Percentiles rank a stretch among this genome's conserved stretches.
phyloP scores from a whole-genome alignment of 1,140 invertebrate species.

The Eumeta japonica region DNA sequence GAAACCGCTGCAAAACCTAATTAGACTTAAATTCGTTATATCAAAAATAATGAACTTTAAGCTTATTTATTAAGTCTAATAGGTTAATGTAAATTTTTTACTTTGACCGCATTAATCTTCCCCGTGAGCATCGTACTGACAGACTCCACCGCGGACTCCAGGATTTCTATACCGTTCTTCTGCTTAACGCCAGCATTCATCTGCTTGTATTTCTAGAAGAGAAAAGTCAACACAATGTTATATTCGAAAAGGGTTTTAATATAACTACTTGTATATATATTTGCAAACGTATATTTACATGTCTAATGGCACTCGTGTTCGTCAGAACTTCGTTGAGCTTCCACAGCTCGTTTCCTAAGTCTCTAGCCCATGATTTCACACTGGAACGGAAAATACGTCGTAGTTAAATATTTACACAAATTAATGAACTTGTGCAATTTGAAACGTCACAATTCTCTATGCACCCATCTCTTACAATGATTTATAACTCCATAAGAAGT shows the following conservation, averaged over 20 bases:
- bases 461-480: too few species aligned
- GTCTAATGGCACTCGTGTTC: conserved; percentile 42
- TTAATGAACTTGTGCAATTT: too few species aligned
- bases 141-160: conserved; percentile 71
- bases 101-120: conserved; percentile 80
- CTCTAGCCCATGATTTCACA: conserved; percentile 42
- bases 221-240: conserved; percentile 3
- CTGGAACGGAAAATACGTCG: too few species aligned
- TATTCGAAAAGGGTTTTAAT: not conserved
- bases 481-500: too few species aligned
- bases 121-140: conserved; percentile 75
- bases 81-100: conserved; percentile 43
- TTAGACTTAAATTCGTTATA: too few species aligned
- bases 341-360: conserved; percentile 43
- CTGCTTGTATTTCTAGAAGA: conserved; percentile 69
- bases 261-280: conserved; percentile 1
- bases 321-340: conserved; percentile 40
- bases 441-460: too few species aligned
- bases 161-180: conserved; percentile 72
- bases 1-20: too few species aligned
- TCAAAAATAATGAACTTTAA: too few species aligned
- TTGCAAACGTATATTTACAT: conserved; percentile 38
- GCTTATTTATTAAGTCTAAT: too few species aligned
- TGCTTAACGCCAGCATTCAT: conserved; percentile 71
- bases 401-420: too few species aligned